phyloP scores from a whole-genome alignment of 2,113 vertebrate species.

The Clinocottus analis region DNA sequence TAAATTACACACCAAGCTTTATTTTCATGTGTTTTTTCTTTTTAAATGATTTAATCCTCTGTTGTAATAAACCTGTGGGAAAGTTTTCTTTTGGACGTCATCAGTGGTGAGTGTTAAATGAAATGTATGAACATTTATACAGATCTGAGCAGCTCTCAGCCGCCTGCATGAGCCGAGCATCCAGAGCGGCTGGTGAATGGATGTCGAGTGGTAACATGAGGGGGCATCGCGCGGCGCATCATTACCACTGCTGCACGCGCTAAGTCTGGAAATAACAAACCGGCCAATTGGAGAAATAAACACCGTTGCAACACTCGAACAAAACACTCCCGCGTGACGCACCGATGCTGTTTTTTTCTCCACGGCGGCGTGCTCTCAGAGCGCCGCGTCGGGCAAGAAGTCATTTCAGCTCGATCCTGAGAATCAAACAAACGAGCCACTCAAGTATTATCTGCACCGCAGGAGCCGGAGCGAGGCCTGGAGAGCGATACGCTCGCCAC shows the following conservation, averaged over 20 bases:
- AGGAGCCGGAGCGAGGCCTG: slow-evolving; percentile 35
- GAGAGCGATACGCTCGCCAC: slow-evolving; percentile 31
- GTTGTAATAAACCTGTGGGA: background rate
- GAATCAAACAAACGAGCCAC: slow-evolving; percentile 54
- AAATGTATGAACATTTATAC: background rate
- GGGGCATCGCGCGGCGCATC: background rate
- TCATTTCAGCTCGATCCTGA: slow-evolving; percentile 39
- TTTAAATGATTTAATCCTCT: background rate
- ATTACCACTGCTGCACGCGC: slow-evolving; percentile 18
- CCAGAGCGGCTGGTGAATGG: slow-evolving; percentile 1
- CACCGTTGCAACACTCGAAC: slow-evolving; percentile 16
- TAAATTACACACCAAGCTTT: no score
- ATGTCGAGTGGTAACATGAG: background rate
- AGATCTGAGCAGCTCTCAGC: background rate
- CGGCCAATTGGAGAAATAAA: slow-evolving; percentile 37
- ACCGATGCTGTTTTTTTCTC: slow-evolving; percentile 2
- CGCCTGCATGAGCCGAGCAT: slow-evolving; percentile 1
- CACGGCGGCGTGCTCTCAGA: slow-evolving; percentile 5
- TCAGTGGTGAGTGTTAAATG: background rate
- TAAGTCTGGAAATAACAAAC: slow-evolving; percentile 24
- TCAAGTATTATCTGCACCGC: slow-evolving; percentile 42
- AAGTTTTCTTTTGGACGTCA: background rate
- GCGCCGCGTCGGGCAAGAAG: slow-evolving; percentile 13
- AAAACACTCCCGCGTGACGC: slow-evolving; percentile 10
- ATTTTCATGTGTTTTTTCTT: slow-evolving; percentile 3